Evolutionary conservation across 2,888 invertebrate species (phyloP), one percentile per base, ranked within the genome.

Genomic region (Eupelmus urozonus): DNA sequence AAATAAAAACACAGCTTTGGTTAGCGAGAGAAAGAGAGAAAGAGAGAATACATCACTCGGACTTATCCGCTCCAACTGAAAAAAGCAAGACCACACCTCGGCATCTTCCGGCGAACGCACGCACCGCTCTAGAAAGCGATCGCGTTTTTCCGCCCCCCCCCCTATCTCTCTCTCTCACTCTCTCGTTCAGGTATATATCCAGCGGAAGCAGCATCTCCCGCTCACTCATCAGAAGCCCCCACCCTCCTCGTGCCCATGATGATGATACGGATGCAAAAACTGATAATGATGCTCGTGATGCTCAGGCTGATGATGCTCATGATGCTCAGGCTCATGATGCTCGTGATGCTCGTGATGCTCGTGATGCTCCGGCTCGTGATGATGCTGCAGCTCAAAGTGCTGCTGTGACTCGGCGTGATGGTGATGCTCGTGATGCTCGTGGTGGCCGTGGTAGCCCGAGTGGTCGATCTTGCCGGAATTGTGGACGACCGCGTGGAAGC

Each of bases 401-500:
- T 13, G 16, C 13, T 53, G 55, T 27, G 11, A 9, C 3, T 25
- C 55, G 13, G 16, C 25, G 2, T 55, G 11, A 25, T 53, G 69
- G 7, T 65, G 57, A 20, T 65, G 13, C n/a, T 57, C 57, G 20
- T 49, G 57, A 18, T 62, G 59, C 3, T 40, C 51, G 18, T 49
- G 34, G 1, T 60, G n/a, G 20, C 85, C 85, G 57, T 88, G 75
- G 85, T 84, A 23, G n/a, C n/a, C n/a, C n/a, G 86, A 84, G 76
- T 88, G 88, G 74, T 88, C 86, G 79, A 87, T 88, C 45, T 88
- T 88, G 40, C 86, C 87, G 49, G 86, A 84, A 51, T 86, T 87
- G 76, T 86, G 88, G 5, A 90, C 89, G 29, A 85, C 84, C 4
- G 90, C 90, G 80, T 88, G 88, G 83, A 90, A 90, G 78, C 90